Conservation (phyloP, 2,113 vertebrate species). For the Caloenas nicobarica region DNA sequence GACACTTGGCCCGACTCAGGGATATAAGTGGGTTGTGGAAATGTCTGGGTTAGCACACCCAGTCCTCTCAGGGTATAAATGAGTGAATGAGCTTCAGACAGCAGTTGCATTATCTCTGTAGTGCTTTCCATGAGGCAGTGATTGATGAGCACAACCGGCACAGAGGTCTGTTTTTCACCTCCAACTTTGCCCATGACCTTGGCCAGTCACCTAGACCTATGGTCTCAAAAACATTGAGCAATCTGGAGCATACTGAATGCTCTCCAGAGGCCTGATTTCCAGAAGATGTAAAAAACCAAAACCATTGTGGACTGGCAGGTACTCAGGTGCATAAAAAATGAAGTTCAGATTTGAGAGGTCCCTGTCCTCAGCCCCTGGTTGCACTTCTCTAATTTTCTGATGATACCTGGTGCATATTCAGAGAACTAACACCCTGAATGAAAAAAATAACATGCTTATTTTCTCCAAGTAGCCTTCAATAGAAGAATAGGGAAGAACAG, state of each 20-base stretch:
- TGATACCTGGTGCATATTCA: background rate
- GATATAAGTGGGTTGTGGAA: background rate
- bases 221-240: fast-evolving
- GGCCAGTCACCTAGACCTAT: background rate
- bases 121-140: background rate
- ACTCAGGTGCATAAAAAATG: background rate
- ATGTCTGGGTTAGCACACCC: background rate
- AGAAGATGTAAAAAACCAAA: background rate
- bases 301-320: no score
- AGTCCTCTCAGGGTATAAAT: background rate
- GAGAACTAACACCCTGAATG: background rate
- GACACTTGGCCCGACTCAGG: background rate
- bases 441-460: background rate
- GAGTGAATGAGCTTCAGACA: background rate
- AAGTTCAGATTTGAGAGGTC: background rate
- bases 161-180: background rate
- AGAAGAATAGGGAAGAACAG: background rate
- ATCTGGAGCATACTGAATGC: fast-evolving
- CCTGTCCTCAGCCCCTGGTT: background rate
- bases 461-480: background rate
- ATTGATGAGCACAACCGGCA: background rate
- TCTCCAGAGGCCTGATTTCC: background rate
- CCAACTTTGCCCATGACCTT: background rate
- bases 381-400: background rate
- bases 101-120: background rate